These are phyloP conservation scores for Eupithecia pulchellata DNA, from an alignment of 2,888 invertebrate species.

Conservation along the genomic window DNA sequence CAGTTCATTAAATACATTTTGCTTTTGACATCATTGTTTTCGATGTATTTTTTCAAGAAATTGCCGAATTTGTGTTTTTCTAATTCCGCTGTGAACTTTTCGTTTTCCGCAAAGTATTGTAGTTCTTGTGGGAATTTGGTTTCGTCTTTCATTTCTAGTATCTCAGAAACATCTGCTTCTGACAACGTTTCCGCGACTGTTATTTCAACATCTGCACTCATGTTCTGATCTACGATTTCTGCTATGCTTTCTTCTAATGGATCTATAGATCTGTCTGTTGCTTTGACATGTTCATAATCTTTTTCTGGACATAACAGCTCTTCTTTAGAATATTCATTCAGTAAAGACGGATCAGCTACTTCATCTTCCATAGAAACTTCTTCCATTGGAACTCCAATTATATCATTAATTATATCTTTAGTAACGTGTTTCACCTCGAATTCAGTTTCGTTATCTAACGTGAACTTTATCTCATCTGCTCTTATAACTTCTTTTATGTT, in stretches of 20 bases:
- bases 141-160: constrained; percentile 30
- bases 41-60: constrained; percentile 62
- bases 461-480: constrained; percentile 10
- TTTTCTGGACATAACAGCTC: constrained; percentile 57
- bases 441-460: not conserved
- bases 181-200: constrained; percentile 69
- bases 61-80: constrained; percentile 63
- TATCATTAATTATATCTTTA: constrained; percentile 37
- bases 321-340: constrained; percentile 48
- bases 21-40: constrained; percentile 50
- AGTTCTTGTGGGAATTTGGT: constrained; percentile 43
- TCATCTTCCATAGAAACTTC: constrained; percentile 22
- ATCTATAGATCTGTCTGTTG: constrained; percentile 45
- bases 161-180: constrained; percentile 58
- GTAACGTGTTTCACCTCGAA: constrained; percentile 36
- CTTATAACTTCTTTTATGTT: not conserved
- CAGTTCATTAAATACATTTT: constrained; percentile 75
- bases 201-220: constrained; percentile 56
- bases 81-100: constrained; percentile 69
- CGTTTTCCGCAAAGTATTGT: constrained; percentile 70
- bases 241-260: constrained; percentile 29
- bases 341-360: constrained; percentile 7
- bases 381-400: constrained; percentile 29
- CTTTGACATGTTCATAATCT: constrained; percentile 54
- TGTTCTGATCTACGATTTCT: constrained; percentile 34